Percentiles rank a stretch among this genome's conserved stretches.
Evolutionary conservation across 2,888 invertebrate genomes (phyloP).

Genomic region (Xestia sexstrigata): DNA sequence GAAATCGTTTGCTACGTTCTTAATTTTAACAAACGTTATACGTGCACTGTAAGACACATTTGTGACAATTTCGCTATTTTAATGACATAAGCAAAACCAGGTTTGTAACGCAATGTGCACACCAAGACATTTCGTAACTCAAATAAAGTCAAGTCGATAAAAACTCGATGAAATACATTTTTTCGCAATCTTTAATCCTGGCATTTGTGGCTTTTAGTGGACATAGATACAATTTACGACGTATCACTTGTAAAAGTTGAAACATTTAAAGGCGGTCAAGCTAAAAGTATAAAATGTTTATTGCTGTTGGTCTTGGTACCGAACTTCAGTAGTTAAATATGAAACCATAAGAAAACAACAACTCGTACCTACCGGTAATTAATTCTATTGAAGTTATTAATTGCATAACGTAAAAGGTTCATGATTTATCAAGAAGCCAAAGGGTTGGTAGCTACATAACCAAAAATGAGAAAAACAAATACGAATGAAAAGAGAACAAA

Average conservation of each 20-base stretch:
- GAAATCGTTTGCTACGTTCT: conserved; percentile 26
- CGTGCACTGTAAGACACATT: conserved; percentile 11
- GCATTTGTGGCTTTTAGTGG: conserved; percentile 12
- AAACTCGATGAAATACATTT: conserved; percentile 32
- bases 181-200: conserved; percentile 42
- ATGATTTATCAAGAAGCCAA: background rate
- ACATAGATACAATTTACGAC: conserved; percentile 16
- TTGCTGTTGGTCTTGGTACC: background rate
- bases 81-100: conserved; percentile 55
- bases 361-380: background rate
- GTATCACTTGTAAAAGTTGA: conserved; percentile 15
- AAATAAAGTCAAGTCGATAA: conserved; percentile 43
- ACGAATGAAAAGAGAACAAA: conserved; percentile 26
- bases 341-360: conserved; percentile 7
- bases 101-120: conserved; percentile 53
- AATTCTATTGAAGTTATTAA: background rate
- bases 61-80: conserved; percentile 45
- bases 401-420: background rate
- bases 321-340: conserved; percentile 3
- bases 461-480: conserved; percentile 31
- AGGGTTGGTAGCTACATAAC: background rate
- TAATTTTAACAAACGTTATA: conserved; percentile 8
- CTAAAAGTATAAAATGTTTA: background rate
- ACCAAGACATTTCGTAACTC: conserved; percentile 53
- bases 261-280: too few relatives aligned